Base-by-base conservation (phyloP, 1,140 invertebrate genomes). In the Trachymyrmex cornetzi region DNA sequence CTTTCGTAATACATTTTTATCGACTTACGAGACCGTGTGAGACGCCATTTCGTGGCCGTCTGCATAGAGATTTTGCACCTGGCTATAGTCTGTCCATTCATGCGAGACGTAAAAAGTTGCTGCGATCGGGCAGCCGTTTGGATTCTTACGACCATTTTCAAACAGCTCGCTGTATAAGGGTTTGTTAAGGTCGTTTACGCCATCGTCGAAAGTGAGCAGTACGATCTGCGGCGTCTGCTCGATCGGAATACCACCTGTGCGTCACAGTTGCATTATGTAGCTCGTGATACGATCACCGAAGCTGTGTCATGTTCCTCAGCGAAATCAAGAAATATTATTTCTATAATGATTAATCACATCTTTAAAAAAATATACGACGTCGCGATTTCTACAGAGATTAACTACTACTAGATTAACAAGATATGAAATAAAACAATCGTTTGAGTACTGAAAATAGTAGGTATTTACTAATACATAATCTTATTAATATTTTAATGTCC, bases 21-120 rank as follows among this genome's bases (percentile, higher is more conserved):
- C 30, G 64, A 98, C 98, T 99, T 98, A 99, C 98, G 98, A 99
- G 92, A 99, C 97, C 85, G 98, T 99, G 94, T 99, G 98, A 66
- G 98, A 98, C 77, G 98, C 99, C 95, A 99, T 99, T 96, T 99
- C 99, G 94, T 99, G 98, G 91, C 99, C 99, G 93, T 97, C 97
- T 84, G 98, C 96, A 95, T 99, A 99, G 64, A 99, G 96, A 95
- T 99, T 99, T 96, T 99, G 98, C 63, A 99, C 98, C 96, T 99
- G 98, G 94, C 98, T 98, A 96, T 99, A 99, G 95, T 99, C 98
- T 55, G 99, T 99, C 98, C 98, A 99, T 95, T 99, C 98, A 94
- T 99, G 99, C 67, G 98, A 99, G 24, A 99, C 98, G 95, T 99
- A 99, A 96, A 99, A 99, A 30, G 99, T 99, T 53, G 98, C 99